These are phyloP conservation scores for Bothrops jararaca DNA, from an alignment of 2,113 vertebrate species.

Conservation along the genomic window DNA sequence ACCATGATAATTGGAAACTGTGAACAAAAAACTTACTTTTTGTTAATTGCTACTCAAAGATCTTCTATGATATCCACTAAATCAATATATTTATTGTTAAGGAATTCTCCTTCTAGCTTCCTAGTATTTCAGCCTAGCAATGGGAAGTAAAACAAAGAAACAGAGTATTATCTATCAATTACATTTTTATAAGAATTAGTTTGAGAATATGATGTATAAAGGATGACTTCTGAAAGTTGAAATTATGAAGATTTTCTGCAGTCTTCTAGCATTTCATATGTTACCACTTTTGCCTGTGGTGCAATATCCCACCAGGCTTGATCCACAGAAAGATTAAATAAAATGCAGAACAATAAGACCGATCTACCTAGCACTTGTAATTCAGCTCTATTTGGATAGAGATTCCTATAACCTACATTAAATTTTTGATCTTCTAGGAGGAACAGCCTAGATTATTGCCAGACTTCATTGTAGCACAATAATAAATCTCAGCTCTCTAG, in stretches of 20 bases:
- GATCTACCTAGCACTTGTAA: background rate
- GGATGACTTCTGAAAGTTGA: background rate
- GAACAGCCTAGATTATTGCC: background rate
- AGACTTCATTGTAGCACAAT: background rate
- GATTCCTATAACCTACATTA: background rate
- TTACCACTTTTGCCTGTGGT: background rate
- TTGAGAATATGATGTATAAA: background rate
- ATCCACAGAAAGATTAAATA: constrained; percentile 2
- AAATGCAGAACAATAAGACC: constrained; percentile 34
- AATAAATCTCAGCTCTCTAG: background rate
- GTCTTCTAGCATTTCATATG: background rate
- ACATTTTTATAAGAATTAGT: background rate
- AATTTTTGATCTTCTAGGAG: background rate
- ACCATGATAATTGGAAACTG: background rate
- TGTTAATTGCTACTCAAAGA: background rate
- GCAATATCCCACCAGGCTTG: background rate
- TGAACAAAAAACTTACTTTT: background rate
- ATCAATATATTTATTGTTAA: background rate
- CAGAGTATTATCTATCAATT: background rate
- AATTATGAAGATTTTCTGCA: background rate
- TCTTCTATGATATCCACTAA: background rate
- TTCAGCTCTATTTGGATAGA: background rate
- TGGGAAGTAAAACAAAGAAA: background rate
- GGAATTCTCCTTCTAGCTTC: background rate
- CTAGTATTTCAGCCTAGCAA: background rate